Conservation (phyloP, 2,113 vertebrate species). For the Asarcornis scutulata region DNA sequence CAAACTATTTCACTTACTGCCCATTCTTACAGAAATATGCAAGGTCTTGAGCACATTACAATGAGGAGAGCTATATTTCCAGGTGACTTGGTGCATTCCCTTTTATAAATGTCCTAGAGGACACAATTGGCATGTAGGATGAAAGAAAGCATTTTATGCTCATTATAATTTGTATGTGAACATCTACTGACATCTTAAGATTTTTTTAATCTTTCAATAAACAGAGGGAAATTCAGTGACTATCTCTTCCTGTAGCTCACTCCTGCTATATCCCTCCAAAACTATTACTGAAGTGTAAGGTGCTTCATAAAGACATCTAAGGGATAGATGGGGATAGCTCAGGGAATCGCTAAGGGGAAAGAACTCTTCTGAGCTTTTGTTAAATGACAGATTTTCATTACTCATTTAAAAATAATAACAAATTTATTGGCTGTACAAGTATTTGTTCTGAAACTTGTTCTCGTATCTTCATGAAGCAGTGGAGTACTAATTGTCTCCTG, state of each 20-base stretch:
- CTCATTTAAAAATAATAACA: background rate
- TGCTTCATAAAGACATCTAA: background rate
- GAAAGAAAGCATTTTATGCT: background rate
- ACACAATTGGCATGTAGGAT: background rate
- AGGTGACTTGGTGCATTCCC: background rate
- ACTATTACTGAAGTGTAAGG: background rate
- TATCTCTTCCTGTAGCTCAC: background rate
- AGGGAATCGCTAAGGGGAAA: background rate
- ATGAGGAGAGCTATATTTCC: background rate
- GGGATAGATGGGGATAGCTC: no score
- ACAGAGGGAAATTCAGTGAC: background rate
- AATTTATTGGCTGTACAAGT: background rate
- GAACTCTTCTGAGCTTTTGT: background rate
- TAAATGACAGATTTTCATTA: constrained; percentile 9
- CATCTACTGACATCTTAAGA: background rate
- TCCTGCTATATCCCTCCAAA: background rate
- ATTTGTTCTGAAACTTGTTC: constrained; percentile 21
- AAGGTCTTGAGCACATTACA: background rate
- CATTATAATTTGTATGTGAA: background rate
- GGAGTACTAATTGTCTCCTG: background rate
- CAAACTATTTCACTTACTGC: background rate
- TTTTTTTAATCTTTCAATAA: background rate
- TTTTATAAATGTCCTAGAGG: background rate
- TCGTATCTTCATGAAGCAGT: background rate
- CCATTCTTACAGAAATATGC: background rate